Conservation (phyloP, 2,797 vertebrate genomes). For the Cryptoprocta ferox region DNA sequence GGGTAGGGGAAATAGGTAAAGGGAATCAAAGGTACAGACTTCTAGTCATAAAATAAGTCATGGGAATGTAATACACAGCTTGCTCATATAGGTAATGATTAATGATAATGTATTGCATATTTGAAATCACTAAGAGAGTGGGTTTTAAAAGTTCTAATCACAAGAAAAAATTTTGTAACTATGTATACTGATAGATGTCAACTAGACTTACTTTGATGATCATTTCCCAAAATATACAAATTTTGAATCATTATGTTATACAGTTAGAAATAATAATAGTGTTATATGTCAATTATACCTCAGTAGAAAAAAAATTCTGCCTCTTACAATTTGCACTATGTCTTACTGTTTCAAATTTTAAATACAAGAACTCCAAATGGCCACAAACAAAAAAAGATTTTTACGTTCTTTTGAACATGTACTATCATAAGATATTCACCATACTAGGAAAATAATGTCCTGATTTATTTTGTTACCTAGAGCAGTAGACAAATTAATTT, state of each 20-base stretch:
- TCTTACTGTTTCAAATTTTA: neutral
- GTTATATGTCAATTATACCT: neutral
- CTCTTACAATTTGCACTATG: neutral
- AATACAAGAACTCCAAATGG: neutral
- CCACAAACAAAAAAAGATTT: neutral
- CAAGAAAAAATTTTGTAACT: neutral
- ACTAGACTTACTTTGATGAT: neutral
- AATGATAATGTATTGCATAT: neutral
- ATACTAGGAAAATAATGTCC: neutral
- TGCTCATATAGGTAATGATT: neutral
- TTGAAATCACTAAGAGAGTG: neutral
- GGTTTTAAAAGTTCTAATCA: neutral
- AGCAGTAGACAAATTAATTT: neutral
- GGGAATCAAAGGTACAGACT: neutral
- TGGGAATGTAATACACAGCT: neutral
- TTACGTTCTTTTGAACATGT: neutral
- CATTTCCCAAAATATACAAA: neutral
- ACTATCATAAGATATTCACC: neutral
- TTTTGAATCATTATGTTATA: neutral
- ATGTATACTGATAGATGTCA: neutral
- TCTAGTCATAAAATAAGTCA: neutral
- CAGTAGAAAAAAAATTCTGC: neutral
- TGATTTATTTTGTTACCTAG: neutral
- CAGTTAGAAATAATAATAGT: neutral
- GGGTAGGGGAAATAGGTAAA: neutral